Conservation (phyloP, 2,888 invertebrate species). For the Notodonta ziczac region DNA sequence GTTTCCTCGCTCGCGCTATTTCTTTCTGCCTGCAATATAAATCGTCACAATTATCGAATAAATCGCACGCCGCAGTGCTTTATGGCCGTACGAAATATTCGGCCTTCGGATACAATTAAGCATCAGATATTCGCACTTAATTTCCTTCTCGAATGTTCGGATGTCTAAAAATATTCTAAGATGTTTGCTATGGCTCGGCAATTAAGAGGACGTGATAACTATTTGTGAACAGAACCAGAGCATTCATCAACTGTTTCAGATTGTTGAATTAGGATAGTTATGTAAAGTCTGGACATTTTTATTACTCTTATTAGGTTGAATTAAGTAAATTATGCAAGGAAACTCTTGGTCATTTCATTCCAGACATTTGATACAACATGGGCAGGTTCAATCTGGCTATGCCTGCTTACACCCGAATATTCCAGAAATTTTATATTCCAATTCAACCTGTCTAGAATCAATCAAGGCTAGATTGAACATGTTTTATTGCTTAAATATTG, state of each 20-base stretch:
- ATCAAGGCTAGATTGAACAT: slow-evolving; percentile 13
- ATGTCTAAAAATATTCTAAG: slow-evolving; percentile 24
- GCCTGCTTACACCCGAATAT: slow-evolving; percentile 10
- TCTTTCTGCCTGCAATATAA: slow-evolving; percentile 73
- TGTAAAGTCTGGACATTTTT: background rate
- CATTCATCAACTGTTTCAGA: background rate
- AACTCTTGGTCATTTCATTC: background rate
- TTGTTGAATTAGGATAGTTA: no score
- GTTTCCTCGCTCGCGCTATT: slow-evolving; percentile 70
- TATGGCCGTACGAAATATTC: slow-evolving; percentile 32
- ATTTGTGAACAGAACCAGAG: background rate
- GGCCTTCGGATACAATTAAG: slow-evolving; percentile 44
- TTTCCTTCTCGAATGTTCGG: slow-evolving; percentile 29
- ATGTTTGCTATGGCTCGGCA: background rate
- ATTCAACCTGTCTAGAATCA: slow-evolving; percentile 10
- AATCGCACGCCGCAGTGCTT: slow-evolving; percentile 23
- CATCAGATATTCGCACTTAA: slow-evolving; percentile 31
- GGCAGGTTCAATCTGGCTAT: slow-evolving; percentile 3
- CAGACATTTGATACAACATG: background rate
- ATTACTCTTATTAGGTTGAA: background rate
- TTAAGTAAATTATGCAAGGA: no score
- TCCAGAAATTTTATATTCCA: slow-evolving; percentile 20
- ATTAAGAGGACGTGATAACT: background rate
- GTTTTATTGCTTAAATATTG: background rate
- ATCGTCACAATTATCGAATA: slow-evolving; percentile 25